Conservation (phyloP, 2,113 vertebrate species). For the Cryptotis parvus region DNA sequence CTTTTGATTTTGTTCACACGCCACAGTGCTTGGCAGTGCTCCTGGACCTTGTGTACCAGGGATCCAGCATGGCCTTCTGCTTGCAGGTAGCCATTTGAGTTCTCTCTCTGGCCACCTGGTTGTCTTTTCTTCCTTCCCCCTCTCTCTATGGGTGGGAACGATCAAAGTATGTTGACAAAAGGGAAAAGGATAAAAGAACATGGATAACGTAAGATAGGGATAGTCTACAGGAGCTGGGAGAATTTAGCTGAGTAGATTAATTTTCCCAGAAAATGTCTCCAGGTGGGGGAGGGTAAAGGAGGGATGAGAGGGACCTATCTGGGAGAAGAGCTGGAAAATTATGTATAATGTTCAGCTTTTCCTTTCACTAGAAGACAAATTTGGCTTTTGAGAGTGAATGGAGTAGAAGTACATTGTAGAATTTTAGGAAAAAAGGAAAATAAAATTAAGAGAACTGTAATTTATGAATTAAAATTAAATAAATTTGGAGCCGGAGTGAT, state of each 20-base stretch:
- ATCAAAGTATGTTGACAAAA: background rate
- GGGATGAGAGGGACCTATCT: background rate
- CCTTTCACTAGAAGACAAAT: background rate
- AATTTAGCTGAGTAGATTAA: slow-evolving; percentile 4
- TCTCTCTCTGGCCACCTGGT: too few species aligned
- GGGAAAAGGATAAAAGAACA: background rate
- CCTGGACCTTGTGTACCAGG: too few species aligned
- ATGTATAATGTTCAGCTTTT: background rate
- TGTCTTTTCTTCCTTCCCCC: background rate
- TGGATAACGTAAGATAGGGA: background rate
- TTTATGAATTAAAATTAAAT: too few species aligned
- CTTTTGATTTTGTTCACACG: too few species aligned
- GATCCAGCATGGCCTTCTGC: too few species aligned
- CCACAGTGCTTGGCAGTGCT: too few species aligned
- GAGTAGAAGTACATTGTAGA: background rate
- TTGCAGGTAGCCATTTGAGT: too few species aligned
- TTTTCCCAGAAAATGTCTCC: background rate
- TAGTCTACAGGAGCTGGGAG: background rate
- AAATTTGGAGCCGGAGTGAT: too few species aligned
- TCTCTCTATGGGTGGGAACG: background rate
- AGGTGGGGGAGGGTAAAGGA: background rate
- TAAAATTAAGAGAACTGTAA: background rate
- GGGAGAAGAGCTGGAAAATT: background rate
- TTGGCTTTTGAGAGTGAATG: slow-evolving; percentile 29
- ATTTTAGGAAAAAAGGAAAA: background rate